Evolutionary conservation across 2,113 vertebrate genomes (phyloP).

Genomic region (Coregonus clupeaformis): DNA sequence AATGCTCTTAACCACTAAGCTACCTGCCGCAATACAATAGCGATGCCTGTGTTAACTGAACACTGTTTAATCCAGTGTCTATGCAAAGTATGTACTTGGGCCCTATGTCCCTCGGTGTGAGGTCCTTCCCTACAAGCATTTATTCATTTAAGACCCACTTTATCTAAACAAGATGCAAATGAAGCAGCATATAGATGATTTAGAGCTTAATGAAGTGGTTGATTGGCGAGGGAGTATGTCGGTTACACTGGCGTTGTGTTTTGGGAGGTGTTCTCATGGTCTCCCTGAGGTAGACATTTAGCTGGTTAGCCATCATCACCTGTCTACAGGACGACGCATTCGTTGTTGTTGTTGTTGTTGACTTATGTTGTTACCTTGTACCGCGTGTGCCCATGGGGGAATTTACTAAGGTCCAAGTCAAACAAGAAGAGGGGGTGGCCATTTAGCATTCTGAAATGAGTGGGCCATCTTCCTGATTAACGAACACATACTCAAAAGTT

Average conservation of each 20-base stretch:
- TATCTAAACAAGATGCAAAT: slow-evolving; percentile 41
- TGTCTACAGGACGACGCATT: slow-evolving; percentile 15
- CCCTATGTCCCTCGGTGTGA: too few species aligned
- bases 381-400: slow-evolving; percentile 30
- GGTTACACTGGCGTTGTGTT: slow-evolving; percentile 30
- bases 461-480: slow-evolving; percentile 51
- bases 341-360: slow-evolving; percentile 46
- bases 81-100: too few species aligned
- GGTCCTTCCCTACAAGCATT: neutral
- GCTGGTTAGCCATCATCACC: slow-evolving; percentile 37
- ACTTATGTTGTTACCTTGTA: slow-evolving; percentile 44
- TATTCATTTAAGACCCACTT: neutral
- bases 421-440: slow-evolving; percentile 12
- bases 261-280: slow-evolving; percentile 33
- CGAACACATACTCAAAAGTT: slow-evolving; percentile 39
- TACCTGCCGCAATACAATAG: too few species aligned
- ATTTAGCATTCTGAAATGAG: slow-evolving; percentile 50
- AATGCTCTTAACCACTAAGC: too few species aligned
- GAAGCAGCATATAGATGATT: slow-evolving; percentile 7
- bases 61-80: too few species aligned
- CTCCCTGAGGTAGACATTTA: slow-evolving; percentile 37
- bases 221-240: slow-evolving; percentile 26
- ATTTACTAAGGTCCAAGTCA: slow-evolving; percentile 32
- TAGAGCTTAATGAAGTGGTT: slow-evolving; percentile 44
- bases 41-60: too few species aligned